phyloP scores from a whole-genome alignment of 1,140 invertebrate species.

The Pararge aegeria region DNA sequence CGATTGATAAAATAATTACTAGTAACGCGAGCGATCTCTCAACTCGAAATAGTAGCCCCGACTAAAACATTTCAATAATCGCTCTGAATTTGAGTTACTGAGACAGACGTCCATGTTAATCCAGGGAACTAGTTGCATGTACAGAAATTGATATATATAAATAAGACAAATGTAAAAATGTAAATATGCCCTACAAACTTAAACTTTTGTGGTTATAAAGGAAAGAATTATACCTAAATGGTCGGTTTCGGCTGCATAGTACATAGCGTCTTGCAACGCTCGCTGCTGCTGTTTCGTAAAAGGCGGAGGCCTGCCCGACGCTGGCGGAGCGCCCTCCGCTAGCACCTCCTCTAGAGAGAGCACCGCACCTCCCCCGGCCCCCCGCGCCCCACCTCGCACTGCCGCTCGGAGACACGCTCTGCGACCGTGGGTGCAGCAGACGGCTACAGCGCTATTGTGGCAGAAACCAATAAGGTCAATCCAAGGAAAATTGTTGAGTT shows the following conservation, averaged over 20 bases:
- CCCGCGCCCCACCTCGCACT: slow-evolving; percentile 88
- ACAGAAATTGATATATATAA: no score
- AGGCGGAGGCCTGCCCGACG: slow-evolving; percentile 65
- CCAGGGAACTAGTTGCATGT: no score
- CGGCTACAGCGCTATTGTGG: slow-evolving; percentile 86
- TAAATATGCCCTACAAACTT: no score
- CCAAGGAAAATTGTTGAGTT: no score
- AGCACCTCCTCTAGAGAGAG: slow-evolving; percentile 94
- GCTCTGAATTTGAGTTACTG: no score
- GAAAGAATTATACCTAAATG: slow-evolving; percentile 84
- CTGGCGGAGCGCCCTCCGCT: slow-evolving; percentile 85
- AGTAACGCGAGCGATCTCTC: no score
- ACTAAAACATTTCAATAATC: no score
- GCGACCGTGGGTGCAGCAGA: slow-evolving; percentile 92
- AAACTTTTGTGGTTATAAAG: neutral
- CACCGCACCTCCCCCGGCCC: slow-evolving; percentile 85
- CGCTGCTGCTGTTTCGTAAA: slow-evolving; percentile 92
- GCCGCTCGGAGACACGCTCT: slow-evolving; percentile 88
- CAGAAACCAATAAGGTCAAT: no score
- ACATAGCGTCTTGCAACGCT: slow-evolving; percentile 94
- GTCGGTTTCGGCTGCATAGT: slow-evolving; percentile 94
- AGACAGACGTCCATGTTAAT: no score
- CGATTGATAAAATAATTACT: no score
- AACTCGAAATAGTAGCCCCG: no score
- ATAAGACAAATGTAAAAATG: no score